Percentiles rank a stretch among this genome's conserved stretches.
Evolutionary conservation across 2,113 vertebrate species (phyloP).

Genomic region (Megalops atlanticus): DNA sequence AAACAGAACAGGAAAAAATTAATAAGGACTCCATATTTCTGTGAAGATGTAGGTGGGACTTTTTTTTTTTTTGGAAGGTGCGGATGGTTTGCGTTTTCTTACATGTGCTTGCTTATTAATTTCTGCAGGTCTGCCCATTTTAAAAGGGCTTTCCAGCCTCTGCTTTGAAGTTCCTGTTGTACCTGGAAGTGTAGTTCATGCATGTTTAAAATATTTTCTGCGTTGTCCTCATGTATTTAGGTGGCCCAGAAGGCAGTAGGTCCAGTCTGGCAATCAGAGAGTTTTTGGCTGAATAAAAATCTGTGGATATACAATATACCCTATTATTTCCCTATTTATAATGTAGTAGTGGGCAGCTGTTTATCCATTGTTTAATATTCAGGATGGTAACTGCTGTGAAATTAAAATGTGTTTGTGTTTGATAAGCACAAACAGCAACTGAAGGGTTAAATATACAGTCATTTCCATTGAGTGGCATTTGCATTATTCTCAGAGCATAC

Average conservation of each 20-base stretch:
- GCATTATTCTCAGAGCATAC: slow-evolving; percentile 25
- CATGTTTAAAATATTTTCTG: neutral
- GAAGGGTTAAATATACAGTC: neutral
- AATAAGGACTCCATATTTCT: no score
- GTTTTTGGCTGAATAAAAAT: neutral
- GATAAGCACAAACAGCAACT: neutral
- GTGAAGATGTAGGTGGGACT: no score
- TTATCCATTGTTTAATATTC: neutral
- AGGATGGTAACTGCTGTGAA: neutral
- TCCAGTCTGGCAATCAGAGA: neutral
- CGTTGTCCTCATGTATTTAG: neutral
- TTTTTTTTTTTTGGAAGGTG: no score
- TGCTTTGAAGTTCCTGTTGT: neutral
- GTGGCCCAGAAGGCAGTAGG: neutral
- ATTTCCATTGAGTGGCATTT: neutral
- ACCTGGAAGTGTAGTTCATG: neutral
- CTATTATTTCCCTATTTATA: no score
- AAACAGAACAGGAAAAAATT: no score
- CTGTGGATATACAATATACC: neutral
- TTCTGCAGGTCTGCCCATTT: neutral
- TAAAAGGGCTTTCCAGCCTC: neutral
- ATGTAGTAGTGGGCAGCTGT: no score
- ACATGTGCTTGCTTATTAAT: neutral
- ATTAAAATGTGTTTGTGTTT: neutral
- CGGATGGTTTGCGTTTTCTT: no score